phyloP scores from a whole-genome alignment of 2,113 vertebrate genomes.

The Pollimyrus isidori region DNA sequence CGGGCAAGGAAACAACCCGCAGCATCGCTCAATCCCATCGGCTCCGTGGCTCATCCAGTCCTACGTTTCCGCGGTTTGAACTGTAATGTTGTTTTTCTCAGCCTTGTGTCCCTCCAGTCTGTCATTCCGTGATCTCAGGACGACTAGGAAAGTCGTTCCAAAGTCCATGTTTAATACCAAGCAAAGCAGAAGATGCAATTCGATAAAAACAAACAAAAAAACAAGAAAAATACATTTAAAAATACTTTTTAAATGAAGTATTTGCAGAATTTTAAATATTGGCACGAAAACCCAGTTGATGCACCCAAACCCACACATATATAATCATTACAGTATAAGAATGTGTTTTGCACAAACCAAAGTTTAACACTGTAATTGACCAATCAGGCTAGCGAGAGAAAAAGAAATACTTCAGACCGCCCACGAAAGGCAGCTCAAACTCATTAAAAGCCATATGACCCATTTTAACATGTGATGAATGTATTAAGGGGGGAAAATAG shows the following conservation, averaged over 20 bases:
- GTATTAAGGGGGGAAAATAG: not conserved
- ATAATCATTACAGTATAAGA: slow-evolving; percentile 3
- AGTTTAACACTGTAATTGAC: not conserved
- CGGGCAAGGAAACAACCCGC: not conserved
- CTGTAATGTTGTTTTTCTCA: not conserved
- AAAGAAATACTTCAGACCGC: not conserved
- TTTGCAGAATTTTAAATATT: not conserved
- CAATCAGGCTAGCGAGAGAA: not conserved
- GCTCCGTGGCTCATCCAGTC: not conserved
- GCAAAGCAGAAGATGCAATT: not conserved
- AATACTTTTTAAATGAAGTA: not conserved
- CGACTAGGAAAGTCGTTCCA: not conserved
- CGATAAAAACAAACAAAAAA: not conserved
- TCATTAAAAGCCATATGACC: not conserved
- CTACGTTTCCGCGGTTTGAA: not conserved
- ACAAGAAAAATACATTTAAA: not conserved
- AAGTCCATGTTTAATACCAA: not conserved
- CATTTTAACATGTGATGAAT: not conserved
- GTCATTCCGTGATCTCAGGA: not conserved
- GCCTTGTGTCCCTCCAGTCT: not conserved
- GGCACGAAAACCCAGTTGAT: not conserved
- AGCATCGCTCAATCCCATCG: not conserved
- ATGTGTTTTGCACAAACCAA: not conserved
- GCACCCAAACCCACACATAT: not conserved
- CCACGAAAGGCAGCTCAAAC: not conserved